Evolutionary conservation across 1,140 invertebrate species (phyloP).

Genomic region (Orussus abietinus): DNA sequence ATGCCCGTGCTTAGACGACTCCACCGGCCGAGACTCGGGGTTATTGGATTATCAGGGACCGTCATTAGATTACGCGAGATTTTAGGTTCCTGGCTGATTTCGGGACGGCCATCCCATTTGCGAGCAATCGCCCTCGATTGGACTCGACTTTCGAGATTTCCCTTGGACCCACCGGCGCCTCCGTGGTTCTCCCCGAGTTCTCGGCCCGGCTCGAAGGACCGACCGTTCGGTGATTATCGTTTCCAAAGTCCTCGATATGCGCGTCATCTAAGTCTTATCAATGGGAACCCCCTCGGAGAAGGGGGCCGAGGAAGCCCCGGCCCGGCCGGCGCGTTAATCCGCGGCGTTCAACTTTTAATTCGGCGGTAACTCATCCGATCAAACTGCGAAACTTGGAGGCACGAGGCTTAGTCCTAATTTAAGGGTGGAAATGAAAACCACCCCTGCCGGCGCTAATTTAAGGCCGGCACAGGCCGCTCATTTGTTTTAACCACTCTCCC

Average conservation of each 20-base stretch:
- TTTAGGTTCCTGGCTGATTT: constrained; percentile 23
- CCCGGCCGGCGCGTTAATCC: constrained; percentile 24
- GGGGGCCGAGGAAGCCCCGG: background rate
- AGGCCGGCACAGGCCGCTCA: constrained; percentile 48
- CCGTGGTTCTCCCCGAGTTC: constrained; percentile 2
- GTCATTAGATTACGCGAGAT: constrained; percentile 50
- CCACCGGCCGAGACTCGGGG: constrained; percentile 31
- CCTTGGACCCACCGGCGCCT: background rate
- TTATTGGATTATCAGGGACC: constrained; percentile 54
- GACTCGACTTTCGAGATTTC: constrained; percentile 18
- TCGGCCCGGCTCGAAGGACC: background rate
- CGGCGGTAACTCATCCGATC: constrained; percentile 44
- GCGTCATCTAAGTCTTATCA: too few relatives aligned
- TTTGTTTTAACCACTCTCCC: constrained; percentile 51
- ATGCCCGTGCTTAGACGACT: constrained; percentile 43
- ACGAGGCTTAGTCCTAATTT: constrained; percentile 52
- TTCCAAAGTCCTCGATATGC: background rate
- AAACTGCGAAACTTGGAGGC: constrained; percentile 45
- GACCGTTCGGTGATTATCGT: background rate
- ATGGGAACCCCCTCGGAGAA: too few relatives aligned
- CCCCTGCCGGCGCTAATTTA: constrained; percentile 50
- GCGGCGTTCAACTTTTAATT: constrained; percentile 15
- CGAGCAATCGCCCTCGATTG: constrained; percentile 19
- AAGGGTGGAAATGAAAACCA: constrained; percentile 54
- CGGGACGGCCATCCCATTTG: constrained; percentile 6